Percentiles rank a stretch among this genome's conserved stretches.
phyloP scores from a whole-genome alignment of 2,113 vertebrate species.

The Podiceps cristatus region DNA sequence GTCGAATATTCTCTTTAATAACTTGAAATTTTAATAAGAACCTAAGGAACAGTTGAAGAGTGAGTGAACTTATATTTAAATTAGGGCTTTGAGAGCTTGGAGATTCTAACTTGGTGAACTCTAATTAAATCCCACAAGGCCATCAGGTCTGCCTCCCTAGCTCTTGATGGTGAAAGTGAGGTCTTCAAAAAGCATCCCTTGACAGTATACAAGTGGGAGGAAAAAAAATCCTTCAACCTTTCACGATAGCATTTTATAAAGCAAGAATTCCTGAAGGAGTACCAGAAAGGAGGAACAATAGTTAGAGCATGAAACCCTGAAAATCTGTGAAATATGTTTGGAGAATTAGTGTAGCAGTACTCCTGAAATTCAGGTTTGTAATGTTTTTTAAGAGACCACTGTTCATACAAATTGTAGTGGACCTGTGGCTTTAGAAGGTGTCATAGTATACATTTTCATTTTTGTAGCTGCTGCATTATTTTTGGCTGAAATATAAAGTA shows the following conservation, averaged over 20 bases:
- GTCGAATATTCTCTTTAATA: slow-evolving; percentile 78
- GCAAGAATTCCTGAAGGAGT: slow-evolving; percentile 78
- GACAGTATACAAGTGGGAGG: slow-evolving; percentile 74
- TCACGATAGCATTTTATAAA: slow-evolving; percentile 67
- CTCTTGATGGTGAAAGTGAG: slow-evolving; percentile 79
- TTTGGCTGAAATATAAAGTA: background rate
- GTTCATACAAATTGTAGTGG: background rate
- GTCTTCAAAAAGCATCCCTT: slow-evolving; percentile 83
- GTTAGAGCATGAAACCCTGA: slow-evolving; percentile 55
- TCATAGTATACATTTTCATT: background rate
- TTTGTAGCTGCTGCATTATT: background rate
- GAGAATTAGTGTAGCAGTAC: slow-evolving; percentile 28
- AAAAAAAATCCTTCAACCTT: slow-evolving; percentile 63
- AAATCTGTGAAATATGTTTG: slow-evolving; percentile 42
- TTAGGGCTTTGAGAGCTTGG: slow-evolving; percentile 80
- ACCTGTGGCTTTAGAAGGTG: background rate
- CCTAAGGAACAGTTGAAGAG: slow-evolving; percentile 81
- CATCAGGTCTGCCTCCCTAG: slow-evolving; percentile 76
- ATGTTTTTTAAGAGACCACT: slow-evolving; percentile 16
- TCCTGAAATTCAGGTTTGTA: slow-evolving; percentile 31
- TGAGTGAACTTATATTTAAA: slow-evolving; percentile 84
- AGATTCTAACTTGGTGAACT: slow-evolving; percentile 83
- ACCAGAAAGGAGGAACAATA: slow-evolving; percentile 71
- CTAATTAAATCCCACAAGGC: slow-evolving; percentile 86
- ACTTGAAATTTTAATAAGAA: slow-evolving; percentile 84